Percentiles rank a stretch among this genome's conserved stretches.
Evolutionary conservation across 2,113 vertebrate genomes (phyloP).

Genomic region (Morone chrysops): DNA sequence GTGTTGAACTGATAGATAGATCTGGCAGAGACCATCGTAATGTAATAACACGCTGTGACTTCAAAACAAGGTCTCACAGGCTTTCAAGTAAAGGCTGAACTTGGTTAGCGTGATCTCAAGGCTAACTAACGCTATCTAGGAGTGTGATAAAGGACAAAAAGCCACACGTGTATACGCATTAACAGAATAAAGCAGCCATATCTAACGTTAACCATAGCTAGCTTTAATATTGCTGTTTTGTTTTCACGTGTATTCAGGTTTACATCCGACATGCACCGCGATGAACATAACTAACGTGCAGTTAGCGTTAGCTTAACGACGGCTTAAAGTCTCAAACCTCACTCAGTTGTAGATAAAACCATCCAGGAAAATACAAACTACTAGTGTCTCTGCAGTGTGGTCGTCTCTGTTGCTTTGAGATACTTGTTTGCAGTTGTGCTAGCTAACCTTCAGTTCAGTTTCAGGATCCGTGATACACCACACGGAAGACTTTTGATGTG

Average conservation of each 20-base stretch:
- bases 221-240: background rate
- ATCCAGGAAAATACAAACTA: background rate
- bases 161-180: background rate
- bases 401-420: background rate
- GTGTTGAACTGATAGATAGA: no score
- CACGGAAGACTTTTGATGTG: constrained; percentile 62
- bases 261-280: background rate
- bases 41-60: background rate
- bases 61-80: background rate
- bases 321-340: background rate
- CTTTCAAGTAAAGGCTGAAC: background rate
- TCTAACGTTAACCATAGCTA: background rate
- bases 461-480: constrained; percentile 12
- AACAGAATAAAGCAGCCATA: no score
- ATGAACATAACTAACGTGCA: background rate
- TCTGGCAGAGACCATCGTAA: background rate
- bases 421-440: background rate
- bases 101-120: background rate
- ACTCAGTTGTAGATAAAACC: background rate
- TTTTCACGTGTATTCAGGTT: constrained; percentile 45
- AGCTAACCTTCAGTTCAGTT: constrained; percentile 50
- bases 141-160: background rate
- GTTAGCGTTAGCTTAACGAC: background rate
- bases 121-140: background rate
- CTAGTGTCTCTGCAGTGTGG: accelerated